Percentiles rank a stretch among this genome's conserved stretches.
Conservation (phyloP, 2,888 invertebrate genomes). For the Anorthoa munda region DNA sequence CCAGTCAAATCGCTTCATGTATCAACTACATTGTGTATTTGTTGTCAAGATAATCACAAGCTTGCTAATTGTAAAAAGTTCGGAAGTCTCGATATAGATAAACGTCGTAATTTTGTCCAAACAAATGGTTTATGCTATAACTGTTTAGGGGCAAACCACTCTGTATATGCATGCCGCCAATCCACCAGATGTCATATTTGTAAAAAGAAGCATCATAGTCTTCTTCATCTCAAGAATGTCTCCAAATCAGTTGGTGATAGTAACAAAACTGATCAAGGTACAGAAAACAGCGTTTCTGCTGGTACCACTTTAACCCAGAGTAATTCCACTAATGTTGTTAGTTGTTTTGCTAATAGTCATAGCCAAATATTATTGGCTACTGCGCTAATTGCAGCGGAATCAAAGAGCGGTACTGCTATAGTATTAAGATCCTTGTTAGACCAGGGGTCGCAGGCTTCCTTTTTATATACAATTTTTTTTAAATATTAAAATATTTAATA, state of each 20-base stretch:
- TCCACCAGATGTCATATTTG: conserved; percentile 4
- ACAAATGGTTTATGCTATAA: conserved; percentile 25
- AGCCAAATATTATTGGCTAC: conserved; percentile 9
- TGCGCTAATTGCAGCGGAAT: conserved; percentile 4
- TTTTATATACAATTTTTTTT: too few relatives aligned
- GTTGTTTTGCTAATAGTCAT: conserved; percentile 10
- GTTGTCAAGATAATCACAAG: conserved; percentile 10
- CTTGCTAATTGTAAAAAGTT: conserved; percentile 26
- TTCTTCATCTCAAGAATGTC: conserved; percentile 17
- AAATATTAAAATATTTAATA: too few relatives aligned
- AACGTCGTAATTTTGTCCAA: conserved; percentile 23
- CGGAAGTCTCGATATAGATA: neutral
- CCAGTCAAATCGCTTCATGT: conserved; percentile 15
- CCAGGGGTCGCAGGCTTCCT: neutral
- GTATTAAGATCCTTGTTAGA: conserved; percentile 1
- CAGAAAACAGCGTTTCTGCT: conserved; percentile 5
- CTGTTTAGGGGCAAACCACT: conserved; percentile 8
- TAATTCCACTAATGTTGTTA: conserved; percentile 5
- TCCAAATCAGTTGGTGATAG: conserved; percentile 8
- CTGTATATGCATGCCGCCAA: conserved; percentile 9
- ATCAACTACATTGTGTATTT: neutral
- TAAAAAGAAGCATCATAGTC: conserved; percentile 21
- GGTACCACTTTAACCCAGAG: conserved; percentile 1
- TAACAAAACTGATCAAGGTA: conserved; percentile 4
- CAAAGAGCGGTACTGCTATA: conserved; percentile 20